Evolutionary conservation across 2,797 vertebrate genomes (phyloP), one percentile per base, ranked within the genome.

Genomic region (Tokudaia muenninki): DNA sequence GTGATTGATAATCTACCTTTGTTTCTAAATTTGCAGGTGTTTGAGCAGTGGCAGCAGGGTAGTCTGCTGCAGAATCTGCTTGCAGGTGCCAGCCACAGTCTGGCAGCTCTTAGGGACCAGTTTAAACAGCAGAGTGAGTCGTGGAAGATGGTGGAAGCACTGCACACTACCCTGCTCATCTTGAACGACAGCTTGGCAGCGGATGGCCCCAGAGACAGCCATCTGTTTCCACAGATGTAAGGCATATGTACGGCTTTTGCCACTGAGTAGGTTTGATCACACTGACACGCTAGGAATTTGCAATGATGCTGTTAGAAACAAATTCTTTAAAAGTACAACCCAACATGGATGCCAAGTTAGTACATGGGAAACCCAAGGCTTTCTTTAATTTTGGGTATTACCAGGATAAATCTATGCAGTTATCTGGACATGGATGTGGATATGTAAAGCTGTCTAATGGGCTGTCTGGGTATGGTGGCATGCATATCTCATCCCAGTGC

Each of bases 11-110:
- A 2, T 50, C 61, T 41, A 29, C 17, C 86, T 97, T 91, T 92
- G 0, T 80, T 81, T 97, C 94, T 47, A 44, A 77, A 70, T n/a
- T 78, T 17, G 29, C 74, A 98, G 98, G 77, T 98, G 87, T 89
- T 98, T 67, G 44, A 93, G 5, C 98, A 97, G 67, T 97, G 98
- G 98, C 47, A 92, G 14, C 59, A 59, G 55, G 95, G 50, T 57
- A 81, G 13, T 14, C 17, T 90, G 50, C 47, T 84, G 93, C 97
- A 97, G 89, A 96, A 96, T 47, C 47, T 97, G 6, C 47, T 98
- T 80, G 13, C 61, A 2, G 95, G 94, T 44, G 0, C 86, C 59
- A 96, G 44, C 94, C 89, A 11, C 44, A n/a, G 88, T 6, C 57
- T 96, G 84, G 90, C 9, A 87, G 70, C 83, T 59, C 93, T 98